A percentile compares a stretch with the other conserved stretches of the same genome.
Conservation (phyloP, 2,113 vertebrate species). For the Echinops telfairi region DNA sequence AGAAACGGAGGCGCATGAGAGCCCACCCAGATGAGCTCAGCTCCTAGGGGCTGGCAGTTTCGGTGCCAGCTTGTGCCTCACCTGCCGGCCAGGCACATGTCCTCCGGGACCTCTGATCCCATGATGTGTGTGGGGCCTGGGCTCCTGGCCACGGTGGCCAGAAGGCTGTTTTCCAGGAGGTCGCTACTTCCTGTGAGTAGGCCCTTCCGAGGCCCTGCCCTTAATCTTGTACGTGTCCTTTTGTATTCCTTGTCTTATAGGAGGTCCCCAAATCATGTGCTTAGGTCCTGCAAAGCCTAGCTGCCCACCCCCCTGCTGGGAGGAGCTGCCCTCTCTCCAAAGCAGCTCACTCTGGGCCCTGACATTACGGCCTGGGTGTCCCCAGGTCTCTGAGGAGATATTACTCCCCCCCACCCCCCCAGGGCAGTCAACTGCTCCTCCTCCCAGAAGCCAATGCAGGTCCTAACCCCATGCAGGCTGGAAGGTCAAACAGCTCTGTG, state of each 20-base stretch:
- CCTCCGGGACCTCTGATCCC: background rate
- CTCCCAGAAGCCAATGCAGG: background rate
- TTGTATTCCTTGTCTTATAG: conserved; percentile 36
- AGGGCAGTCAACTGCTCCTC: background rate
- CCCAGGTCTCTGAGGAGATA: background rate
- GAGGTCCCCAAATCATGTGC: background rate
- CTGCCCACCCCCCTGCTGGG: background rate
- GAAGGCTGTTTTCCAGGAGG: background rate
- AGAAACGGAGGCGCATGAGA: too few species aligned
- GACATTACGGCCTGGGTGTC: background rate
- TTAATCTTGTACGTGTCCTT: conserved; percentile 36
- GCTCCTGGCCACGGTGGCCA: fast-evolving
- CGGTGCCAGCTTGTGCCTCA: background rate
- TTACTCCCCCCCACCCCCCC: too few species aligned
- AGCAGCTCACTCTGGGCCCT: background rate
- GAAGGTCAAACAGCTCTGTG: background rate
- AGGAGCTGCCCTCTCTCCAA: background rate
- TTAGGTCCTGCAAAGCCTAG: background rate
- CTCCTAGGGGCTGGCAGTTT: background rate
- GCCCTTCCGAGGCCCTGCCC: background rate
- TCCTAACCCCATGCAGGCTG: background rate
- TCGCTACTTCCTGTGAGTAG: background rate
- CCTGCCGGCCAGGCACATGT: background rate
- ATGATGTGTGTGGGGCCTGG: background rate
- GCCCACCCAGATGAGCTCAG: background rate